These are phyloP conservation scores for Drosophila bocki DNA, from an alignment of 1,140 invertebrate genomes.

Conservation along the genomic window DNA sequence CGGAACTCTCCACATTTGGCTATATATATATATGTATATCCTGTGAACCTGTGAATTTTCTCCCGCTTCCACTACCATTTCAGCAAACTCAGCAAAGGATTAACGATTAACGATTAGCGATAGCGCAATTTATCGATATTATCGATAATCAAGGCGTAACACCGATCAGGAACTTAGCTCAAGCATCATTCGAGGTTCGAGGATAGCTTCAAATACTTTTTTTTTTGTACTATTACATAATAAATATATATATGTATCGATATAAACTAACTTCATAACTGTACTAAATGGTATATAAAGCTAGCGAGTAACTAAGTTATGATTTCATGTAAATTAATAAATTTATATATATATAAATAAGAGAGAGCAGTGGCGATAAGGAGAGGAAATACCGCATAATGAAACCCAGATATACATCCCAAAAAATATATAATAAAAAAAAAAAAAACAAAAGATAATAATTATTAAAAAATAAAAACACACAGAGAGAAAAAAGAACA, in stretches of 20 bases:
- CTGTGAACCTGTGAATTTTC: constrained; percentile 9
- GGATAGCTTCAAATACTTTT: constrained; percentile 27
- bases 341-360: constrained; percentile 35
- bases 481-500: neutral
- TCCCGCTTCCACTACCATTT: constrained; percentile 2
- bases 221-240: constrained; percentile 55
- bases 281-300: constrained; percentile 75
- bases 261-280: constrained; percentile 44
- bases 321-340: constrained; percentile 75
- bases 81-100: constrained; percentile 19
- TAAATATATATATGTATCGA: constrained; percentile 49
- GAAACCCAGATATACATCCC: constrained; percentile 47
- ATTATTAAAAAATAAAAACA: constrained; percentile 31
- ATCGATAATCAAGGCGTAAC: constrained; percentile 24
- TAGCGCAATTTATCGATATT: constrained; percentile 24
- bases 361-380: constrained; percentile 22
- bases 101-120: constrained; percentile 5
- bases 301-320: constrained; percentile 74
- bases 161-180: constrained; percentile 64
- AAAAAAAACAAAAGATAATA: constrained; percentile 52
- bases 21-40: constrained; percentile 1
- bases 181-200: constrained; percentile 33
- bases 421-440: constrained; percentile 4
- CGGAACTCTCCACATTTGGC: constrained; percentile 46
- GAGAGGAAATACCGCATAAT: constrained; percentile 25